Conservation (phyloP, 2,888 invertebrate species). For the Caenorhabditis becei region DNA sequence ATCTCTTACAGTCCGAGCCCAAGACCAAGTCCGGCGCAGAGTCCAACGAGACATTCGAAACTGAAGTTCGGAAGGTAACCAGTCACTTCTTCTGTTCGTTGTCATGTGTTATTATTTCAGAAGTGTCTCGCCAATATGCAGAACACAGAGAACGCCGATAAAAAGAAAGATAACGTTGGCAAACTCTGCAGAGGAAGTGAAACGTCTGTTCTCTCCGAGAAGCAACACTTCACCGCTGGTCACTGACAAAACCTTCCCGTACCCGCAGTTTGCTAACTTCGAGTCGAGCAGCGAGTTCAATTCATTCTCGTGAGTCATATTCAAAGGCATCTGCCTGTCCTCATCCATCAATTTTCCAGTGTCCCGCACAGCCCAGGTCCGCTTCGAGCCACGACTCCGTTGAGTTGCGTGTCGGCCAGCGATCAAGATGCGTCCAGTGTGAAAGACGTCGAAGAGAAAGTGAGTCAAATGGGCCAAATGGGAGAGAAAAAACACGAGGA, state of each 20-base stretch:
- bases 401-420: slow-evolving; percentile 27
- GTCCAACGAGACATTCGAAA: slow-evolving; percentile 63
- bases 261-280: slow-evolving; percentile 42
- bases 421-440: slow-evolving; percentile 30
- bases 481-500: slow-evolving; percentile 15
- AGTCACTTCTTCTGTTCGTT: background rate
- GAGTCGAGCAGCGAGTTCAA: slow-evolving; percentile 32
- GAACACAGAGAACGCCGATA: slow-evolving; percentile 3
- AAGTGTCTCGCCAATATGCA: slow-evolving; percentile 55
- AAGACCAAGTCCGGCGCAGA: slow-evolving; percentile 64
- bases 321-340: too few relatives aligned
- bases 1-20: slow-evolving; percentile 79
- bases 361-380: slow-evolving; percentile 58
- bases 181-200: slow-evolving; percentile 29
- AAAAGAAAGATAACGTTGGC: slow-evolving; percentile 46
- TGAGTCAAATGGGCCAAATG: slow-evolving; percentile 33
- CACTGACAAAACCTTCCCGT: slow-evolving; percentile 65
- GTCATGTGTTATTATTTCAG: slow-evolving; percentile 14
- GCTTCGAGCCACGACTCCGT: slow-evolving; percentile 22
- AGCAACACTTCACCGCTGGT: slow-evolving; percentile 68
- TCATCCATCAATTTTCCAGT: slow-evolving; percentile 23
- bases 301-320: slow-evolving; percentile 59
- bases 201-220: slow-evolving; percentile 30
- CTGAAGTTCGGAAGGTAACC: slow-evolving; percentile 46
- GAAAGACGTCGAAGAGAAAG: slow-evolving; percentile 53